Percentiles rank a stretch among this genome's conserved stretches.
phyloP scores from a whole-genome alignment of 2,888 invertebrate species.

The Pantelozetes paolii region DNA sequence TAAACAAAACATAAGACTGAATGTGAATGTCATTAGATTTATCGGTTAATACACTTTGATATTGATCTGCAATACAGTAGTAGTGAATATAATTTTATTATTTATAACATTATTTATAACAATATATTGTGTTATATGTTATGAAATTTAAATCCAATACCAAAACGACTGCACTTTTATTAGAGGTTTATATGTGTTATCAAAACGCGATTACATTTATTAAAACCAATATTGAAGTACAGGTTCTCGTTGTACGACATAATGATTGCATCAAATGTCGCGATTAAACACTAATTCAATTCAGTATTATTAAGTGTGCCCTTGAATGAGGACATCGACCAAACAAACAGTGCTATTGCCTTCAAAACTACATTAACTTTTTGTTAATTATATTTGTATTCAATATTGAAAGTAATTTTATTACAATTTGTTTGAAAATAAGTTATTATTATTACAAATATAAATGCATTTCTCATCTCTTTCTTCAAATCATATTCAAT shows the following conservation, averaged over 20 bases:
- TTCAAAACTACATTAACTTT: neutral
- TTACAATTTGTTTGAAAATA: too few species aligned
- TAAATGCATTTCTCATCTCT: too few species aligned
- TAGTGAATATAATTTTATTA: neutral
- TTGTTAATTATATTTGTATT: too few species aligned
- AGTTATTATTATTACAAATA: too few species aligned
- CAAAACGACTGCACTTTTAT: too few species aligned
- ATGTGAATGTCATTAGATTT: slow-evolving; percentile 35
- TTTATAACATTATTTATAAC: neutral
- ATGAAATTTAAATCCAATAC: too few species aligned
- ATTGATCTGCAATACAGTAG: slow-evolving; percentile 11
- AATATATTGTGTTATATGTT: too few species aligned
- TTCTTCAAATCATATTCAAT: too few species aligned
- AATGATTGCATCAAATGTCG: slow-evolving; percentile 13
- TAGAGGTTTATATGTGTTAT: too few species aligned
- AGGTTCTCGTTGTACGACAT: neutral
- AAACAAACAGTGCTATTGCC: slow-evolving; percentile 1
- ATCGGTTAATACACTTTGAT: slow-evolving; percentile 36
- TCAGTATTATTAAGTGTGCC: slow-evolving; percentile 18
- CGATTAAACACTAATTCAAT: neutral
- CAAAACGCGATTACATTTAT: neutral
- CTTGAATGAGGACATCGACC: slow-evolving; percentile 43
- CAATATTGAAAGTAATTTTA: too few species aligned
- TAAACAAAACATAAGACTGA: neutral
- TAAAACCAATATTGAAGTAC: neutral